Evolutionary conservation across 2,797 vertebrate species (phyloP).

Genomic region (Epinephelus coioides): DNA sequence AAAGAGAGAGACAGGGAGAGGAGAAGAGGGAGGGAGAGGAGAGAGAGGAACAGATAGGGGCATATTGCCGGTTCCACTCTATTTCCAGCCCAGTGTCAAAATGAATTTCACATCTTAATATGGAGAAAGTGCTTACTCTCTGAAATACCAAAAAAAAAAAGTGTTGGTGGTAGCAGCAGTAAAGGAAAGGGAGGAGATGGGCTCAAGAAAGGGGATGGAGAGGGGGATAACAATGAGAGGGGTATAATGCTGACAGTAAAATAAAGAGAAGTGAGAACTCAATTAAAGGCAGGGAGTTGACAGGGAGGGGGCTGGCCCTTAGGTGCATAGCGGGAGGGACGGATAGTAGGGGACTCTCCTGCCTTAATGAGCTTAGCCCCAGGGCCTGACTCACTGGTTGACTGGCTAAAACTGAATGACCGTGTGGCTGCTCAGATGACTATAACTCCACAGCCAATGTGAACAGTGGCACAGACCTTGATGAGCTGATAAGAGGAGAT

Average conservation of each 20-base stretch:
- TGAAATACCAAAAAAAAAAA: conserved; percentile 82
- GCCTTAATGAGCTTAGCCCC: conserved; percentile 86
- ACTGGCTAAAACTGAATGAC: conserved; percentile 72
- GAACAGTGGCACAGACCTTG: conserved; percentile 22
- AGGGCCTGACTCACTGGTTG: conserved; percentile 71
- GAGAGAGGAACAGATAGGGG: conserved; percentile 65
- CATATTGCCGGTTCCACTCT: conserved; percentile 81
- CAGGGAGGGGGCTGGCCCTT: conserved; percentile 87
- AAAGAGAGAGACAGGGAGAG: conserved; percentile 22
- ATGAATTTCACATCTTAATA: conserved; percentile 92
- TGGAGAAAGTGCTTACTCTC: conserved; percentile 92
- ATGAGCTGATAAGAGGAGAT: conserved; percentile 54
- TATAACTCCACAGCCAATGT: conserved; percentile 35
- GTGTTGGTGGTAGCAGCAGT: conserved; percentile 65
- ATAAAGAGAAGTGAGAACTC: conserved; percentile 89
- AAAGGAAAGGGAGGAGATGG: conserved; percentile 67
- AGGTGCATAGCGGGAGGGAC: conserved; percentile 89
- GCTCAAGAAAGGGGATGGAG: conserved; percentile 62
- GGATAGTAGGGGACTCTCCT: conserved; percentile 87
- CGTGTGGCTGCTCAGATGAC: conserved; percentile 54
- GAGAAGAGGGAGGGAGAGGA: conserved; percentile 11
- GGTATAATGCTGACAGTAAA: conserved; percentile 90
- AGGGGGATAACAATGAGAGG: conserved; percentile 79
- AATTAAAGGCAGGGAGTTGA: conserved; percentile 92
- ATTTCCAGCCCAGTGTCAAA: conserved; percentile 87